Percentiles rank a stretch among this genome's conserved stretches.
Conservation (phyloP, 30 jellyfish, hydroid and myxozoan species). For the Clytia hemisphaerica region DNA sequence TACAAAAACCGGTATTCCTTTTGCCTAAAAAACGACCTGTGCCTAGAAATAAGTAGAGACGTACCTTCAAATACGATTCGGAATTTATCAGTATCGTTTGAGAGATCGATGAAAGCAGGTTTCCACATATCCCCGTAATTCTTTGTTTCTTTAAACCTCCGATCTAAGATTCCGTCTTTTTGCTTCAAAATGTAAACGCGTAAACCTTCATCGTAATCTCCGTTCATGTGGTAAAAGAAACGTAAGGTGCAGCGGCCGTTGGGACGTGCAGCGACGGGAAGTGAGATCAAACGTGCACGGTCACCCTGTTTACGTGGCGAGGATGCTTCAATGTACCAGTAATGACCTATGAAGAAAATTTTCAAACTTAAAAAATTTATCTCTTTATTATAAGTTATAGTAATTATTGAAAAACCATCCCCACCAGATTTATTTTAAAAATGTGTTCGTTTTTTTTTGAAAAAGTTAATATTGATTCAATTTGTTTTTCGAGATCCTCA, state of each 20-base stretch:
- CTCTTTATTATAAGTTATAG: too few relatives aligned
- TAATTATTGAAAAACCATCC: too few relatives aligned
- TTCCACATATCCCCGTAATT: slow-evolving; percentile 76
- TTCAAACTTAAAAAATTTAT: too few relatives aligned
- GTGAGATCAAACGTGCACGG: slow-evolving; percentile 79
- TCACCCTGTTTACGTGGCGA: slow-evolving; percentile 49
- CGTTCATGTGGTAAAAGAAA: slow-evolving; percentile 88
- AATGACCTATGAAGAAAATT: slow-evolving; percentile 44
- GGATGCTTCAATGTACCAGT: slow-evolving; percentile 87
- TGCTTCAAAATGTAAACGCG: slow-evolving; percentile 52
- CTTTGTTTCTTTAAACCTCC: slow-evolving; percentile 59
- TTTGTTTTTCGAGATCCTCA: too few relatives aligned
- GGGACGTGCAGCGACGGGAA: slow-evolving; percentile 51
- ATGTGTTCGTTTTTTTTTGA: too few relatives aligned
- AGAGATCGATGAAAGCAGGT: slow-evolving; percentile 58
- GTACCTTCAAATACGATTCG: slow-evolving; percentile 83
- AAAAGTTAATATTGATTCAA: too few relatives aligned
- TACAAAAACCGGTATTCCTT: too few relatives aligned
- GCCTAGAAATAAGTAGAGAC: background rate
- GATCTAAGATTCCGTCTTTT: slow-evolving; percentile 24
- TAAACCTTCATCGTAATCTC: slow-evolving; percentile 59
- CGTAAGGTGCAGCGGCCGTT: slow-evolving; percentile 80
- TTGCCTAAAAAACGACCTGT: too few relatives aligned
- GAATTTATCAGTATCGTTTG: slow-evolving; percentile 61
- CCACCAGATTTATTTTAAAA: too few relatives aligned